phyloP scores from a whole-genome alignment of 2,888 invertebrate species.

The Rhaphigaster nebulosa region DNA sequence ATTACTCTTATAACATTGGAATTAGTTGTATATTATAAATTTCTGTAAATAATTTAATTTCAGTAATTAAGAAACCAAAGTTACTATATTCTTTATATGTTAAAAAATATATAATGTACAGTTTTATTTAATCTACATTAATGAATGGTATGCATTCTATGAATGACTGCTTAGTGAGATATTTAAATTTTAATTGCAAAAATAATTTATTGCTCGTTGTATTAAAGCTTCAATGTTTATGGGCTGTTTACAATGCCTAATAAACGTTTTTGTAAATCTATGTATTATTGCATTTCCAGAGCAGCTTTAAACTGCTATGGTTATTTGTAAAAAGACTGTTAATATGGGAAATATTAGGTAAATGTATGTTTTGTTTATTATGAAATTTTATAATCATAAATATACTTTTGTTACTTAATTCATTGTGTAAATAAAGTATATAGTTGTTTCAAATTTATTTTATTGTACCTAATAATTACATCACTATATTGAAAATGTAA shows the following conservation, averaged over 20 bases:
- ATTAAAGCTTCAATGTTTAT: constrained; percentile 58
- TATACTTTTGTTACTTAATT: constrained; percentile 64
- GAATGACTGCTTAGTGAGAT: constrained; percentile 59
- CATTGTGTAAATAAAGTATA: constrained; percentile 63
- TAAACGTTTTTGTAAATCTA: constrained; percentile 52
- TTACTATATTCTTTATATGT: constrained; percentile 49
- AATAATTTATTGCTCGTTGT: constrained; percentile 57
- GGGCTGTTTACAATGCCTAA: constrained; percentile 62
- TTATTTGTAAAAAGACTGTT: constrained; percentile 63
- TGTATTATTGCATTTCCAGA: constrained; percentile 55
- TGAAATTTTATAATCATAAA: constrained; percentile 63
- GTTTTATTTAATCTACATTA: constrained; percentile 45
- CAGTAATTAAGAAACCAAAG: constrained; percentile 50
- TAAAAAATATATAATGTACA: constrained; percentile 20
- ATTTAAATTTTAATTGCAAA: constrained; percentile 58
- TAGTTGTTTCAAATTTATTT: constrained; percentile 59
- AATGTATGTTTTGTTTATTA: constrained; percentile 62
- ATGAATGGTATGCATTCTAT: constrained; percentile 50
- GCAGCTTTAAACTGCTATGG: constrained; percentile 31
- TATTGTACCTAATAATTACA: background rate
- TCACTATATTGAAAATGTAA: background rate
- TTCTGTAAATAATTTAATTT: constrained; percentile 24
- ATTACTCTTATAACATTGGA: background rate
- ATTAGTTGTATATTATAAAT: background rate
- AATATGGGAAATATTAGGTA: constrained; percentile 62